Evolutionary conservation across 2,888 invertebrate species (phyloP).

Genomic region (Alentia gelatinosa): DNA sequence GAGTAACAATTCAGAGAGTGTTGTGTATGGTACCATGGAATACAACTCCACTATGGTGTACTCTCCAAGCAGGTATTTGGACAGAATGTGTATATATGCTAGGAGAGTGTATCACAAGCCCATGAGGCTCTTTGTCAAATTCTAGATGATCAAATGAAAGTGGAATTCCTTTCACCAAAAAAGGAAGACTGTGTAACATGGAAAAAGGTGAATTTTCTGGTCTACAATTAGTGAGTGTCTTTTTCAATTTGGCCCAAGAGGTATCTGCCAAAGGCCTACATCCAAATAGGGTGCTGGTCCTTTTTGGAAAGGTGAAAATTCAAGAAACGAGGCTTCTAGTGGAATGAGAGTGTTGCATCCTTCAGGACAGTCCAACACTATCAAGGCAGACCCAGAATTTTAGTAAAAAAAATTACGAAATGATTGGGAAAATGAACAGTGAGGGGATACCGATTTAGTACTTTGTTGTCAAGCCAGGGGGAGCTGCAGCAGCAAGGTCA

Average conservation of each 20-base stretch:
- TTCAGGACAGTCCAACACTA: neutral
- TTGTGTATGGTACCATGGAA: neutral
- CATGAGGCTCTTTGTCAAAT: no score
- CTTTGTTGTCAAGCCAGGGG: slow-evolving; percentile 48
- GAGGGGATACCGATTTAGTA: neutral
- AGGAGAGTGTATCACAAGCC: neutral
- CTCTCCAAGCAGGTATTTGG: neutral
- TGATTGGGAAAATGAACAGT: neutral
- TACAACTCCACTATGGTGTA: neutral
- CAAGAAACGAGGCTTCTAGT: neutral
- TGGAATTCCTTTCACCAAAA: no score
- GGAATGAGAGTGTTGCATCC: neutral
- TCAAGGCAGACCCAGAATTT: neutral
- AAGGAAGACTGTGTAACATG: no score
- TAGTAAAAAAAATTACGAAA: neutral
- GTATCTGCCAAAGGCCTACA: neutral
- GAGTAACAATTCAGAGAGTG: neutral
- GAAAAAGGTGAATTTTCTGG: no score
- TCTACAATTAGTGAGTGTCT: no score
- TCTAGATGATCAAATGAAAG: no score
- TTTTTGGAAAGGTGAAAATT: no score
- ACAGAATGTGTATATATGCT: neutral
- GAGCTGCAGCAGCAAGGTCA: slow-evolving; percentile 40
- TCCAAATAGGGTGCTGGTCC: no score
- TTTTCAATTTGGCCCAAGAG: neutral